Percentiles rank a stretch among this genome's conserved stretches.
Evolutionary conservation across 2,888 invertebrate species (phyloP).

Genomic region (Iphiclides podalirius): DNA sequence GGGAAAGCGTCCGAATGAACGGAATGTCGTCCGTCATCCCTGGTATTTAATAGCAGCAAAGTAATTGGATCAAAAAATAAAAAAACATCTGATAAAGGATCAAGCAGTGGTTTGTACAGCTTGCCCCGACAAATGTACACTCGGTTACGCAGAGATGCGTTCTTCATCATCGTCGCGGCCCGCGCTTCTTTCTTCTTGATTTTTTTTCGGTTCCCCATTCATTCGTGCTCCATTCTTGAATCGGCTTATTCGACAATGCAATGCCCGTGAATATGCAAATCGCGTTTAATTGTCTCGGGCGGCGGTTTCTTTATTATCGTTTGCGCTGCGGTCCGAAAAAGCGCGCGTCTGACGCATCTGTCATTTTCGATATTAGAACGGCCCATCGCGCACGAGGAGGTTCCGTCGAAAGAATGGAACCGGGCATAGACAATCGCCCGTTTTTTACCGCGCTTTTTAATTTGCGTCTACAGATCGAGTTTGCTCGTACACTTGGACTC

Average conservation of each 20-base stretch:
- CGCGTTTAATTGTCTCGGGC: constrained; percentile 57
- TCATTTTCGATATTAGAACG: constrained; percentile 71
- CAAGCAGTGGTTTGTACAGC: not conserved
- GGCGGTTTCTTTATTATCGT: constrained; percentile 39
- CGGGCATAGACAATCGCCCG: constrained; percentile 43
- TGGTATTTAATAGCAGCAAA: too few species aligned
- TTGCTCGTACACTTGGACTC: too few species aligned
- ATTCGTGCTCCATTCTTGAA: constrained; percentile 49
- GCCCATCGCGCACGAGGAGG: constrained; percentile 39
- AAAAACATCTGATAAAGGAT: not conserved
- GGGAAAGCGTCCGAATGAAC: too few species aligned
- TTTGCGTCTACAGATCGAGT: not conserved
- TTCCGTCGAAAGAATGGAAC: constrained; percentile 39
- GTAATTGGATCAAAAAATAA: not conserved
- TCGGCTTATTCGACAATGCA: constrained; percentile 41
- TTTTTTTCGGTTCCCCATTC: constrained; percentile 48
- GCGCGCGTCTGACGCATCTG: constrained; percentile 63
- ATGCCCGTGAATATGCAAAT: constrained; percentile 70
- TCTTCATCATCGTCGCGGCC: constrained; percentile 51
- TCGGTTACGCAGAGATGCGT: constrained; percentile 68
- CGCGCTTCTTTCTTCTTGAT: constrained; percentile 34
- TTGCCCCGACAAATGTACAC: constrained; percentile 47
- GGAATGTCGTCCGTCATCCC: too few species aligned
- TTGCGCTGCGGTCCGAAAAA: constrained; percentile 39
- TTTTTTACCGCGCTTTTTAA: constrained; percentile 45